phyloP scores from a whole-genome alignment of 2,113 vertebrate genomes.

The Cygnus atratus region DNA sequence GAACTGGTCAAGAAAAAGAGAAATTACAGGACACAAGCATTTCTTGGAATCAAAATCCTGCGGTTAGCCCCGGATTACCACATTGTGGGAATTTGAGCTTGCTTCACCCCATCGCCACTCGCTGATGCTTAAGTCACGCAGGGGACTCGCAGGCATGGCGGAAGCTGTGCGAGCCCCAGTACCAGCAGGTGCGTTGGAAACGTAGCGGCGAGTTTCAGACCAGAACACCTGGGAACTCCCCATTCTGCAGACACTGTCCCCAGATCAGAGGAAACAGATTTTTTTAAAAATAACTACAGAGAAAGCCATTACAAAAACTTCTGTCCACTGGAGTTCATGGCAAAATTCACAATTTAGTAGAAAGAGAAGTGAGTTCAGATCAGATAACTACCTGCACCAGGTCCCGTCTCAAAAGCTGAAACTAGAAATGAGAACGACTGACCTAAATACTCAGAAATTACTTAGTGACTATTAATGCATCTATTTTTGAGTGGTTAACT shows the following conservation, averaged over 20 bases:
- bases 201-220: neutral
- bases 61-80: neutral
- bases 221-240: neutral
- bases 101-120: neutral
- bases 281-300: neutral
- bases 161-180: neutral
- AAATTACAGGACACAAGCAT: neutral
- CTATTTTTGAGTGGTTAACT: constrained; percentile 36
- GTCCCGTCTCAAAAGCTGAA: neutral
- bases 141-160: too few species aligned
- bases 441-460: constrained; percentile 51
- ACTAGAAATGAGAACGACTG: neutral
- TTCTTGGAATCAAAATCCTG: neutral
- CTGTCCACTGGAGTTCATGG: neutral
- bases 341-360: neutral
- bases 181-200: neutral
- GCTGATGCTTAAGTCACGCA: neutral
- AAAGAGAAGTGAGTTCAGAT: neutral
- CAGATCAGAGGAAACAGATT: neutral
- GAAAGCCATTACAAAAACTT: neutral
- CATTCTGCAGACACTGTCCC: neutral
- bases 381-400: neutral
- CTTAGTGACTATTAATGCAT: neutral
- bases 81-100: accelerated
- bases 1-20: neutral